phyloP scores from a whole-genome alignment of 2,888 invertebrate species.

The Lamellibrachia satsuma region DNA sequence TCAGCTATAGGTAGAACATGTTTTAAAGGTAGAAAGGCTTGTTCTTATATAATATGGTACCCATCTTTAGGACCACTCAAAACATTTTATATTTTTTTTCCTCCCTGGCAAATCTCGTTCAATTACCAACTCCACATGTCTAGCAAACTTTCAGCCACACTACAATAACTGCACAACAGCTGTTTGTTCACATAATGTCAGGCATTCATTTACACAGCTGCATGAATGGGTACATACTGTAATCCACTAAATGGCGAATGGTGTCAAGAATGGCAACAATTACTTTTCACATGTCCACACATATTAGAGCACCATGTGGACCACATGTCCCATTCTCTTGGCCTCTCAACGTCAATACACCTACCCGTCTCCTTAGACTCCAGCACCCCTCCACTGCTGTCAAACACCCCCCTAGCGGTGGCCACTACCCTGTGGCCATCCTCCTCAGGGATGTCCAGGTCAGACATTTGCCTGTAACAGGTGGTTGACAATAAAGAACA shows the following conservation, averaged over 20 bases:
- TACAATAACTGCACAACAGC: not conserved
- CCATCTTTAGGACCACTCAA: not conserved
- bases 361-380: constrained; percentile 83
- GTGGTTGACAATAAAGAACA: not conserved
- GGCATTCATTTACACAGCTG: not conserved
- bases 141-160: too few species aligned
- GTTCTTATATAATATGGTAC: not conserved
- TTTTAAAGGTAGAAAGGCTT: too few species aligned
- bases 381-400: constrained; percentile 75
- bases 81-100: not conserved
- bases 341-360: not conserved
- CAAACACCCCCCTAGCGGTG: constrained; percentile 63
- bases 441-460: constrained; percentile 34
- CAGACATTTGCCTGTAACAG: not conserved
- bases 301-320: not conserved
- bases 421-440: constrained; percentile 62
- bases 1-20: too few species aligned
- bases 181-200: not conserved
- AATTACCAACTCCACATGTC: too few species aligned
- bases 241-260: not conserved
- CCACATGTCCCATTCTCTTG: not conserved
- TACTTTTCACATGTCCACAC: not conserved
- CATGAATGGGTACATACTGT: constrained; percentile 25
- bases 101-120: not conserved
- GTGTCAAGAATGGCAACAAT: not conserved